Evolutionary conservation across 2,797 vertebrate species (phyloP).

Genomic region (Scyliorhinus canicula): DNA sequence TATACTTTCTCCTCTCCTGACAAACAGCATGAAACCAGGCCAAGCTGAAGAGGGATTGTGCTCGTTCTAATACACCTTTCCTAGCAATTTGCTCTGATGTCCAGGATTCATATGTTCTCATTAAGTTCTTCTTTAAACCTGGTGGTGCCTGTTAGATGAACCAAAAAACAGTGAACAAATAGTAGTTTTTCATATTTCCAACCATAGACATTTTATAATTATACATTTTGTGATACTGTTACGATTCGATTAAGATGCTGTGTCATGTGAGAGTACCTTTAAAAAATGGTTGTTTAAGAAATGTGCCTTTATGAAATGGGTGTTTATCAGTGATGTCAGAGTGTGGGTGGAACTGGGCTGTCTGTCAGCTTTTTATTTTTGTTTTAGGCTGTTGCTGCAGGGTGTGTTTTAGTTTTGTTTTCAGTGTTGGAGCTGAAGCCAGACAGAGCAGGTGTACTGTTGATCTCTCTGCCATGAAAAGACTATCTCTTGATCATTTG

Average conservation of each 20-base stretch:
- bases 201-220: background rate
- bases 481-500: too few relatives aligned
- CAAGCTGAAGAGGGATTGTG: conserved; percentile 84
- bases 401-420: too few relatives aligned
- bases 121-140: conserved; percentile 90
- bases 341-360: too few relatives aligned
- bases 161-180: background rate
- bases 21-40: conserved; percentile 97
- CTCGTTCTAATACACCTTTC: conserved; percentile 68
- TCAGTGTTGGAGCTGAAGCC: too few relatives aligned
- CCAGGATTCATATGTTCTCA: conserved; percentile 94
- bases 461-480: too few relatives aligned
- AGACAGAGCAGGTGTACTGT: too few relatives aligned
- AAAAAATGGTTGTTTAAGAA: too few relatives aligned
- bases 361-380: too few relatives aligned
- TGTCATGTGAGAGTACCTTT: too few relatives aligned
- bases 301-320: too few relatives aligned
- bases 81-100: conserved; percentile 84
- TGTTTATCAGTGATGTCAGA: too few relatives aligned
- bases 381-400: too few relatives aligned
- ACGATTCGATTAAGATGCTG: background rate
- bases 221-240: background rate
- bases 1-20: conserved; percentile 94
- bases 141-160: conserved; percentile 73
- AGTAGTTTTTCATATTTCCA: background rate